Base-by-base conservation (phyloP, 1,140 invertebrate genomes). In the Drosophila pseudoobscura region DNA sequence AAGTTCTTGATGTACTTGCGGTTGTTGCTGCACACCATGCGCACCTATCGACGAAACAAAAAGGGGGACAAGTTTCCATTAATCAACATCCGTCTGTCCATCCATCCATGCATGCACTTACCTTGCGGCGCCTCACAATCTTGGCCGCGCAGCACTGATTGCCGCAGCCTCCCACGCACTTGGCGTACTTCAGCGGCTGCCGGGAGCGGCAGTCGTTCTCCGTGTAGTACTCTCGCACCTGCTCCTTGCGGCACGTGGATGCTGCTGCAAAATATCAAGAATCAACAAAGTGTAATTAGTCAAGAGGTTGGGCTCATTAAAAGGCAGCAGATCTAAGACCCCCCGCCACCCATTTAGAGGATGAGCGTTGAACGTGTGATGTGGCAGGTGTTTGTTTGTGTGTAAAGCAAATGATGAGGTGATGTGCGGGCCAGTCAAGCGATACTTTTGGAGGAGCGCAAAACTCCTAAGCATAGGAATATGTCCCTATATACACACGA, bases 1-100 rank as follows among this genome's bases (percentile, higher is more conserved):
- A 99, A 95, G 91, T 98, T 96, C 94, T 98, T 98, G 90, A 97
- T 97, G 93, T 97, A 98, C 52, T 96, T 95, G 60, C 95, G 96
- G 52, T 98, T 97, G 92, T 99, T 96, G 75, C 95, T 94, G 93
- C 98, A 99, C 83, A 98, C 95, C 63, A 99, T 94, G 71, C 97
- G 96, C 62, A 96, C 94, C 95, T 96, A 92, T 13, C 6, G 3
- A 2, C 66, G 60, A 59, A 22, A 61, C 17, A 39, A 1, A 9
- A 54, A 53, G 9, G 44, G 31, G 2, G 15, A 56, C 26, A 17
- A 29, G 50, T 15, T n/a, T 2, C 1, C 35, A 39, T 39, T 39
- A 39, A 39, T 39, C 35, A 39, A 13, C 3, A 35, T 35, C 35
- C 35, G 13, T 17, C 4, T 6, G 24, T 24, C 6, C 0, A 44